A percentile compares a stretch with the other conserved stretches of the same genome.
Evolutionary conservation across 2,113 vertebrate species (phyloP).

Genomic region (Epinephelus lanceolatus): DNA sequence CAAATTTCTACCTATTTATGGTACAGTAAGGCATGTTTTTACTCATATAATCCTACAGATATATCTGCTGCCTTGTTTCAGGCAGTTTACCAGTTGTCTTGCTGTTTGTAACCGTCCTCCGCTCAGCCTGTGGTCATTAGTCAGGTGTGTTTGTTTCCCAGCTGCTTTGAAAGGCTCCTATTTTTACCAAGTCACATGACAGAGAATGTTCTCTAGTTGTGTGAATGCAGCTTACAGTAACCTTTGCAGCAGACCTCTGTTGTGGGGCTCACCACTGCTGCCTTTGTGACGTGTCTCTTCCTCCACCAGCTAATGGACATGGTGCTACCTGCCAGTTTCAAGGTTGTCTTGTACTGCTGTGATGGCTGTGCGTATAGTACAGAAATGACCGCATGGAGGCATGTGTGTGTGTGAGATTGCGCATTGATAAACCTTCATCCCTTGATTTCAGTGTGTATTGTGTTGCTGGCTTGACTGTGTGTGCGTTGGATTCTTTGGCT

Average conservation of each 20-base stretch:
- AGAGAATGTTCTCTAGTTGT: neutral
- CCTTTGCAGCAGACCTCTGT: slow-evolving; percentile 5
- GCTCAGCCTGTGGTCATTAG: neutral
- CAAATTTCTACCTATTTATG: too few species aligned
- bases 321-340: slow-evolving; percentile 57
- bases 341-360: slow-evolving; percentile 44
- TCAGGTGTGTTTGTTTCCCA: neutral
- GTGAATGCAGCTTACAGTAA: neutral
- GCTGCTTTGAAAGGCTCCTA: neutral
- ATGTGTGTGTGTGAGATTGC: slow-evolving; percentile 3
- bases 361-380: neutral
- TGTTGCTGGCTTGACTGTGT: neutral
- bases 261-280: slow-evolving; percentile 21
- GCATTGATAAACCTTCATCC: neutral
- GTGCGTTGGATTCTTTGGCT: slow-evolving; percentile 43
- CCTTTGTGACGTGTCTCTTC: slow-evolving; percentile 4
- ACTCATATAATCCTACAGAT: neutral
- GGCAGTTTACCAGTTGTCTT: neutral
- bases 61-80: neutral
- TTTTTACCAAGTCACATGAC: slow-evolving; percentile 5
- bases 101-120: slow-evolving; percentile 2
- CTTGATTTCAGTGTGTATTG: neutral
- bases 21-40: neutral
- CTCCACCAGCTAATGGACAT: slow-evolving; percentile 45
- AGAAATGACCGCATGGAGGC: neutral